Percentiles rank a stretch among this genome's conserved stretches.
These are phyloP conservation scores for Anolis apletophallus DNA, from an alignment of 2,797 vertebrate species.

Conservation along the genomic window DNA sequence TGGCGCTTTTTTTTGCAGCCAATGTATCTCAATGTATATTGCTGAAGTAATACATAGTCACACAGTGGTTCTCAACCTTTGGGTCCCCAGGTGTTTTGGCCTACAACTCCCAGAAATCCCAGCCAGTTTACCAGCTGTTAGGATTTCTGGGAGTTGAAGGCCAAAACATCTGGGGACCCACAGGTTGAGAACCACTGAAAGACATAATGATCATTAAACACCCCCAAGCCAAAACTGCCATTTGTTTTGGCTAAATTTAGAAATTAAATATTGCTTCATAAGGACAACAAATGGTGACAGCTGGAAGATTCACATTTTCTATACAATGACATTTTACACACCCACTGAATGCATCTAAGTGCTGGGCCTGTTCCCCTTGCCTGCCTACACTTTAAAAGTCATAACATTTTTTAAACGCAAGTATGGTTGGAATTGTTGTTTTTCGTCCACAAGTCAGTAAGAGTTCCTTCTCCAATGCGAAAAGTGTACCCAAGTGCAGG, in stretches of 20 bases:
- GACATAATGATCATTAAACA: conserved; percentile 31
- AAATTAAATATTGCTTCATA: conserved; percentile 66
- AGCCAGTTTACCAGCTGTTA: too few species aligned
- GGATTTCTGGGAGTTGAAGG: too few species aligned
- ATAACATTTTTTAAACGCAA: conserved; percentile 50
- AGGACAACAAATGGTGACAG: conserved; percentile 63
- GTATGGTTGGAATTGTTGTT: not conserved
- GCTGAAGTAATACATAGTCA: conserved; percentile 43
- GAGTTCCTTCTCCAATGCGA: conserved; percentile 42
- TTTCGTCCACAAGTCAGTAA: conserved; percentile 41
- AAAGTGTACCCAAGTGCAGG: not conserved
- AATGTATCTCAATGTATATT: conserved; percentile 44
- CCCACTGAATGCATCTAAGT: conserved; percentile 44
- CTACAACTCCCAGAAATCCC: not conserved
- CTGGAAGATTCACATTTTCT: conserved; percentile 59
- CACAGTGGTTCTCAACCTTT: too few species aligned
- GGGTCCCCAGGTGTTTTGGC: too few species aligned
- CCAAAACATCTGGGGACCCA: too few species aligned
- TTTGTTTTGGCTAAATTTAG: conserved; percentile 51
- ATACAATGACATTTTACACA: conserved; percentile 68
- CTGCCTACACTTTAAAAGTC: conserved; percentile 59
- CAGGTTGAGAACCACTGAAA: not conserved
- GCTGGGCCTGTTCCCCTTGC: conserved; percentile 55
- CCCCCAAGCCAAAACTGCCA: conserved; percentile 43
- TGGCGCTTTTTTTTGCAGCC: conserved; percentile 37